A percentile compares a stretch with the other conserved stretches of the same genome.
phyloP scores from a whole-genome alignment of 2,113 vertebrate species.

The Ailuropoda melanoleuca region DNA sequence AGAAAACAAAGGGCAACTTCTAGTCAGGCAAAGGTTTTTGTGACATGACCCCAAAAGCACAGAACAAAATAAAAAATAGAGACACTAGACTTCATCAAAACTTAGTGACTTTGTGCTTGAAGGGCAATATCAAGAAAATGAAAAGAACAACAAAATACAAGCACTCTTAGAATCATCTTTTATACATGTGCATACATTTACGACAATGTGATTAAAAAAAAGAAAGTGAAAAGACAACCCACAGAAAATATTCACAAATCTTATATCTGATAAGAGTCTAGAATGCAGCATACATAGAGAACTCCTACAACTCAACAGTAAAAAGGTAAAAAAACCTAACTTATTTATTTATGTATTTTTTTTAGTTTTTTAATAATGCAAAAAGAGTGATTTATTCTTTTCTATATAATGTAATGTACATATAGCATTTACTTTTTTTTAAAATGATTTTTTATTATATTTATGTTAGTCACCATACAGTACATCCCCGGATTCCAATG shows the following conservation, averaged over 20 bases:
- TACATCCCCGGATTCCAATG: no score
- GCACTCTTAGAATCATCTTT: neutral
- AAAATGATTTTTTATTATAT: no score
- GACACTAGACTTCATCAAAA: neutral
- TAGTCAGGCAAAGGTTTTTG: neutral
- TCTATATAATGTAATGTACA: no score
- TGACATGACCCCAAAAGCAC: neutral
- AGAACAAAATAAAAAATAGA: neutral
- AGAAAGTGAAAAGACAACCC: neutral
- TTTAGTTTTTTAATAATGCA: neutral
- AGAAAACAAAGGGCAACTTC: neutral
- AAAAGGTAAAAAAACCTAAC: neutral
- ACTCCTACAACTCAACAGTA: neutral
- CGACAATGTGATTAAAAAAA: neutral
- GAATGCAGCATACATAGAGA: neutral
- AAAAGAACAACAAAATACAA: neutral
- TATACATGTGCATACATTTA: neutral
- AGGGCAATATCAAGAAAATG: neutral
- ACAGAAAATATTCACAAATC: neutral
- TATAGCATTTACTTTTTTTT: no score
- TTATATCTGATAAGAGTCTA: neutral
- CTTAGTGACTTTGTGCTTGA: neutral
- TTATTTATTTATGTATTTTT: neutral
- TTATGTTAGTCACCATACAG: no score
- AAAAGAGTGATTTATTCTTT: no score